Evolutionary conservation across 2,888 invertebrate species (phyloP).

Genomic region (Entomobrya multifasciata): DNA sequence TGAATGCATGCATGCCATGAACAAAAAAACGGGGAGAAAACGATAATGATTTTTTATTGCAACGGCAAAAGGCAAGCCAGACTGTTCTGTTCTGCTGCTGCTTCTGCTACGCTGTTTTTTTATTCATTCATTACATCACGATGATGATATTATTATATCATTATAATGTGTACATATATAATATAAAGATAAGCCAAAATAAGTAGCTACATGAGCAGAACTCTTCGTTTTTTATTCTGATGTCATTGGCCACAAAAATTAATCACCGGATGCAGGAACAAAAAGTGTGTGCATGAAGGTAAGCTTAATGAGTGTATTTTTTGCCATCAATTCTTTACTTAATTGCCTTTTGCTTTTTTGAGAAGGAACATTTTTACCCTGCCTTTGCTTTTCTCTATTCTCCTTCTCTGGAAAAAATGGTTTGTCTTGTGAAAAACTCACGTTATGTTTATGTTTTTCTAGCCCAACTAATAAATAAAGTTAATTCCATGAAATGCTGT

Average conservation of each 20-base stretch:
- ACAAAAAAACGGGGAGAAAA: constrained; percentile 33
- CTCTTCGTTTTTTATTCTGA: constrained; percentile 77
- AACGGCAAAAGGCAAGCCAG: not conserved
- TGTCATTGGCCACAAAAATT: constrained; percentile 80
- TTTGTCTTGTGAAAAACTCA: not conserved
- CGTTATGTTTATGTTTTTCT: constrained; percentile 4
- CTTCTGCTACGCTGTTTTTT: not conserved
- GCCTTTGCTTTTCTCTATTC: not conserved
- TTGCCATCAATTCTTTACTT: constrained; percentile 79
- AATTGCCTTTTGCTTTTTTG: constrained; percentile 76
- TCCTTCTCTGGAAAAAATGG: not conserved
- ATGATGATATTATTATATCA: constrained; percentile 16
- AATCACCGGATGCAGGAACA: constrained; percentile 80
- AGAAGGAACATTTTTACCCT: constrained; percentile 33
- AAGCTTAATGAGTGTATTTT: constrained; percentile 80
- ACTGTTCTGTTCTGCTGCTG: too few species aligned
- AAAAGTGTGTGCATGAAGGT: constrained; percentile 79
- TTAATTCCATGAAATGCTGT: constrained; percentile 43
- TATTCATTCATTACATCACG: constrained; percentile 11
- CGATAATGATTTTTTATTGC: constrained; percentile 63
- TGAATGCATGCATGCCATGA: constrained; percentile 43
- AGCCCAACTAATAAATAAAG: constrained; percentile 41
- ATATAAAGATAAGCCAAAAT: constrained; percentile 39
- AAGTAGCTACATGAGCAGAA: not conserved
- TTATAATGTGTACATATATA: constrained; percentile 34